Percentiles rank a stretch among this genome's conserved stretches.
These are phyloP conservation scores for Marmota monax DNA, from an alignment of 2,113 vertebrate genomes.

Conservation along the genomic window DNA sequence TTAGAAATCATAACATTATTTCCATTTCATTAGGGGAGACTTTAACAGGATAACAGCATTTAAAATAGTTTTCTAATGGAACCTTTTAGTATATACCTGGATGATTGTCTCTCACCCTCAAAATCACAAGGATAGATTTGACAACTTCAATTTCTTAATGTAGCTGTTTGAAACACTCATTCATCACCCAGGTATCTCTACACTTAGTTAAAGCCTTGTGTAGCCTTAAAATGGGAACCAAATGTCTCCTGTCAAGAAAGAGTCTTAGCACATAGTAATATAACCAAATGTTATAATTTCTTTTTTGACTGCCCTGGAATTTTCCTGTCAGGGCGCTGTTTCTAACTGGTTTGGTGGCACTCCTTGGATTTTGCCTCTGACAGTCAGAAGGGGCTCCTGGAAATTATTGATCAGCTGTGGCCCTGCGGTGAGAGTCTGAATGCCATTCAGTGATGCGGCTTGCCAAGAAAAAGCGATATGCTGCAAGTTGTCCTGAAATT, in stretches of 20 bases:
- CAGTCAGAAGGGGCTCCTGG: constrained; percentile 65
- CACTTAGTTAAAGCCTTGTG: constrained; percentile 73
- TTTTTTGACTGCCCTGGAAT: constrained; percentile 77
- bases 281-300: constrained; percentile 81
- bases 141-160: constrained; percentile 76
- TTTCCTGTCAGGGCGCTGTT: constrained; percentile 78
- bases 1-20: constrained; percentile 60
- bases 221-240: constrained; percentile 73
- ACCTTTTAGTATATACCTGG: constrained; percentile 53
- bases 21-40: constrained; percentile 53
- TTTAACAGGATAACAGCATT: constrained; percentile 50
- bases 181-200: constrained; percentile 19
- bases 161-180: constrained; percentile 63
- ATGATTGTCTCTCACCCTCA: constrained; percentile 50
- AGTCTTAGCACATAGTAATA: constrained; percentile 75
- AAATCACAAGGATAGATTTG: constrained; percentile 58
- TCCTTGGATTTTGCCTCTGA: constrained; percentile 60
- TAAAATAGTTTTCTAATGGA: constrained; percentile 70
- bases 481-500: constrained; percentile 53
- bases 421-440: constrained; percentile 64
- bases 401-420: constrained; percentile 70
- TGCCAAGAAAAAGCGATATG: not conserved
- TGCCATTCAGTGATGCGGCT: constrained; percentile 5
- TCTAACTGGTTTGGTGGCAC: constrained; percentile 68
- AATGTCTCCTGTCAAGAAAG: constrained; percentile 78